Evolutionary conservation across 2,113 vertebrate genomes (phyloP), one percentile per base, ranked within the genome.

Genomic region (Trachemys scripta): DNA sequence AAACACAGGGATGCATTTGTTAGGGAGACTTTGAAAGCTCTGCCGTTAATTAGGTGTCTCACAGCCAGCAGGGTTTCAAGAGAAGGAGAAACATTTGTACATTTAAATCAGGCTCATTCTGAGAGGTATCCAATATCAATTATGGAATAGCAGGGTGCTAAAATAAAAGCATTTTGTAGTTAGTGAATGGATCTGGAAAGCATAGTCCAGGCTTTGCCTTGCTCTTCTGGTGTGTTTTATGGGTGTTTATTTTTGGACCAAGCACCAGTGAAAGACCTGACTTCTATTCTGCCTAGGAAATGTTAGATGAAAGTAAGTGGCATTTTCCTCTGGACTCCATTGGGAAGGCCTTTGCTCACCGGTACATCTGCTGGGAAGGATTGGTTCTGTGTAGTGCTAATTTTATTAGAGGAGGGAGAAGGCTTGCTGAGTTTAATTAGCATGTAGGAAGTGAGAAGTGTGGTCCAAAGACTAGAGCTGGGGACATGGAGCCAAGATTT

Each of bases 1-100:
- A 93, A 91, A 93, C 95, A 82, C 86, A 45, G 94, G 86, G 87
- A 96, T 94, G 94, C 96, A 97, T 98, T 97, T 94, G 97, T 96
- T 95, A 92, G 97, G 97, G 95, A 91, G 96, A 94, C 97, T 97
- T 96, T 98, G 98, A 96, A 97, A 97, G 97, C 82, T 93, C 24
- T 38, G 86, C 96, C 88, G 94, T 92, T 98, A 98, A 98, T 98
- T 96, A 98, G 97, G 96, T 97, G 96, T 88, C 97, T 96, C 72
- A 24, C 85, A 91, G 97, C 95, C 96, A 95, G 95, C 95, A 47
- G 89, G 97, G 94, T 93, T 96, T 89, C 79, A 3, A 92, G 83
- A 95, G 95, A 89, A 96, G 94, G 84, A 93, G 94, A 96, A 87
- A 94, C 95, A 95, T 95, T 91, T 90, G 93, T 85, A 94, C 92